Evolutionary conservation across 2,797 vertebrate species (phyloP).

Genomic region (Picus viridis): DNA sequence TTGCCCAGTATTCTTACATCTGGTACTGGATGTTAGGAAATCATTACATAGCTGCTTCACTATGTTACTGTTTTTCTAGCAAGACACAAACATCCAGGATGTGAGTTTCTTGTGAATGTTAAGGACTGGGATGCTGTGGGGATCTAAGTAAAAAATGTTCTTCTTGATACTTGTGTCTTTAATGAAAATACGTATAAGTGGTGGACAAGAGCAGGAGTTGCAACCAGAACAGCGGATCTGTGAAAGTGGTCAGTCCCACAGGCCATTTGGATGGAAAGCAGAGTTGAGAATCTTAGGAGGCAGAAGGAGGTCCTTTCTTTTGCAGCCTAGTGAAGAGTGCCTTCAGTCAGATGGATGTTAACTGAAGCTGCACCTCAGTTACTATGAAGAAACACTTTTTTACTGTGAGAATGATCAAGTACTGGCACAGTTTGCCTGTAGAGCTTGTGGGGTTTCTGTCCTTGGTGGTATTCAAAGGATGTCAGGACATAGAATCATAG

Average conservation of each 20-base stretch:
- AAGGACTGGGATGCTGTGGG: neutral
- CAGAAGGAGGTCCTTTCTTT: neutral
- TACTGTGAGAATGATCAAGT: neutral
- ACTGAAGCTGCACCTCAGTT: neutral
- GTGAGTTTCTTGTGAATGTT: neutral
- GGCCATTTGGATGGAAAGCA: neutral
- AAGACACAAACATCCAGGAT: rapidly evolving
- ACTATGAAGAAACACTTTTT: rapidly evolving
- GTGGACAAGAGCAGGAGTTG: neutral
- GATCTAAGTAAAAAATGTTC: neutral
- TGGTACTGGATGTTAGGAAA: neutral
- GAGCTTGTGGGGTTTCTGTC: neutral
- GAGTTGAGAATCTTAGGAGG: neutral
- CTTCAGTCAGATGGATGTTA: neutral
- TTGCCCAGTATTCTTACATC: neutral
- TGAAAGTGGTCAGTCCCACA: rapidly evolving
- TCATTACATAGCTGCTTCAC: neutral
- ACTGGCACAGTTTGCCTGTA: neutral
- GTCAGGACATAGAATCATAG: neutral
- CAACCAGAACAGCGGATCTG: neutral
- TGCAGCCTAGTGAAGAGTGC: neutral
- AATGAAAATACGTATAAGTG: rapidly evolving
- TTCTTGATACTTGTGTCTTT: rapidly evolving
- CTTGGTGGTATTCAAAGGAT: neutral
- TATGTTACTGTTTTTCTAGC: neutral